phyloP scores from a whole-genome alignment of 1,140 invertebrate genomes.

The Drosophila baimaii region DNA sequence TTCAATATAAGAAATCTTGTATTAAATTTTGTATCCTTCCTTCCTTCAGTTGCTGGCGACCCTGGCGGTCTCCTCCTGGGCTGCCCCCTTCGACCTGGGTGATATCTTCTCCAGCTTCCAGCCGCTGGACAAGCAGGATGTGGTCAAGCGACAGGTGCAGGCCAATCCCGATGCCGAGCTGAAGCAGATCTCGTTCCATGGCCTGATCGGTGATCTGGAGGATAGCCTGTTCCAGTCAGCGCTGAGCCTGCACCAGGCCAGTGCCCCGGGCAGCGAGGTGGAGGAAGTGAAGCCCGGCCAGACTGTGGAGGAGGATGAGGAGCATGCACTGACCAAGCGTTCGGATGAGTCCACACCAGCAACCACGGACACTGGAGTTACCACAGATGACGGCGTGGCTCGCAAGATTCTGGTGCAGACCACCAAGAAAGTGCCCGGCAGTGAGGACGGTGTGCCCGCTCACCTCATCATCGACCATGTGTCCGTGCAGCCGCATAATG shows the following conservation, averaged over 20 bases:
- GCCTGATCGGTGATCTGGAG: conserved; percentile 73
- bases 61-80: conserved; percentile 24
- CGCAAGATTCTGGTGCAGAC: conserved; percentile 70
- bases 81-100: conserved; percentile 58
- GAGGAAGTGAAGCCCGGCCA: conserved; percentile 49
- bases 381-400: conserved; percentile 33
- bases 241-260: conserved; percentile 57
- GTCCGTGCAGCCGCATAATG: conserved; percentile 70
- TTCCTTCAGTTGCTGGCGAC: conserved; percentile 39
- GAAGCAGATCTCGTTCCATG: conserved; percentile 74
- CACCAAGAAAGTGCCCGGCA: conserved; percentile 63
- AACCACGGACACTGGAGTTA: background rate
- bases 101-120: conserved; percentile 53
- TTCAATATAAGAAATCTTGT: background rate
- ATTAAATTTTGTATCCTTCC: background rate
- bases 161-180: conserved; percentile 64
- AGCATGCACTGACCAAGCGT: conserved; percentile 58
- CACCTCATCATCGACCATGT: conserved; percentile 76
- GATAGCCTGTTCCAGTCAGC: conserved; percentile 75
- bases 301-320: conserved; percentile 1
- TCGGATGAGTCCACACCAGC: conserved; percentile 42
- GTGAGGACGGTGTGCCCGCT: conserved; percentile 55
- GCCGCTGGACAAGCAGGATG: conserved; percentile 46
- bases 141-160: conserved; percentile 70
- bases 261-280: conserved; percentile 47